Conservation (phyloP, 2,797 vertebrate species). For the Rousettus madagascariensis region DNA sequence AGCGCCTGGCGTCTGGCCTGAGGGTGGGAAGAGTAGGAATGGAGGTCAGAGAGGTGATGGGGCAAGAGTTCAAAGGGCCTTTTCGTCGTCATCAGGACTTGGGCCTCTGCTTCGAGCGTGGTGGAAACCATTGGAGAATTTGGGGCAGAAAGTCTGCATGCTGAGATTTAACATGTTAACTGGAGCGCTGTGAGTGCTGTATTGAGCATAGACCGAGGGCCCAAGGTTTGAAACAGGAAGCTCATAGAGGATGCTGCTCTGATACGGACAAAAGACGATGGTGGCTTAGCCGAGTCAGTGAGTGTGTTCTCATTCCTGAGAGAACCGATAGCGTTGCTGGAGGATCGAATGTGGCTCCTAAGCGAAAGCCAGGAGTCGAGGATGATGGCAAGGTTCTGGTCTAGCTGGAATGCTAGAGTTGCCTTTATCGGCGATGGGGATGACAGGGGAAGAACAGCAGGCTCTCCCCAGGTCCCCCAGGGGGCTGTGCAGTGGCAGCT, state of each 20-base stretch:
- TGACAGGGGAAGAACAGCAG: neutral
- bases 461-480: accelerated
- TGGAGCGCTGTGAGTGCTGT: neutral
- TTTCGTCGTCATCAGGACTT: neutral
- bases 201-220: neutral
- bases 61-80: neutral
- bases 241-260: neutral
- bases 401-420: neutral
- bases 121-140: neutral
- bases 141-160: neutral
- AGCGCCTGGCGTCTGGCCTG: neutral
- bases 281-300: neutral
- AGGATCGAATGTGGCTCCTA: neutral
- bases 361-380: neutral
- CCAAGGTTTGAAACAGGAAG: neutral
- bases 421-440: neutral
- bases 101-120: neutral
- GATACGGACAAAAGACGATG: neutral
- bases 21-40: neutral
- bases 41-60: neutral
- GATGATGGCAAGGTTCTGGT: neutral
- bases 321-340: neutral
- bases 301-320: neutral
- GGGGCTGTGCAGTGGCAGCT: neutral
- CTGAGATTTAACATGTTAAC: accelerated